Conservation (phyloP, 1,140 invertebrate species). For the Glomeris maerens region DNA sequence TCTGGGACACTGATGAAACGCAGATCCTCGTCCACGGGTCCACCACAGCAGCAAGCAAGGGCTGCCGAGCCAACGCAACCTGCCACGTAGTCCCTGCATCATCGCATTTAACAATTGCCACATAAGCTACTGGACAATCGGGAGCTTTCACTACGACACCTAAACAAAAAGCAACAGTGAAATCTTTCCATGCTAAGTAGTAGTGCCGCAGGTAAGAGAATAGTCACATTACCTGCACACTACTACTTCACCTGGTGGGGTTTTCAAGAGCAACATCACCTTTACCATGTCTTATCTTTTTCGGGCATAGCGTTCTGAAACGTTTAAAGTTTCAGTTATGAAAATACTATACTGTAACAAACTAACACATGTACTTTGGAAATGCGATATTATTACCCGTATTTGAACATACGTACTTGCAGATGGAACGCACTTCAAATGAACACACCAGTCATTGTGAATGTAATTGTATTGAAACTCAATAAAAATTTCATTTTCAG, state of each 20-base stretch:
- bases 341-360: not conserved
- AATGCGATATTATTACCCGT: not conserved
- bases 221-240: slow-evolving; percentile 15
- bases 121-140: not conserved
- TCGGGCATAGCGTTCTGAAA: not conserved
- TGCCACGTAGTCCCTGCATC: not conserved
- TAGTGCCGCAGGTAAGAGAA: slow-evolving; percentile 22
- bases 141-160: not conserved
- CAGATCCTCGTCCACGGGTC: not conserved
- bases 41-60: not conserved
- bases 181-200: slow-evolving; percentile 17
- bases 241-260: slow-evolving; percentile 17
- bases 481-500: too few relatives aligned
- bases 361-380: not conserved
- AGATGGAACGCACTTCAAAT: too few relatives aligned
- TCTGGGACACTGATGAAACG: not conserved
- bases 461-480: too few relatives aligned
- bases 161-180: not conserved
- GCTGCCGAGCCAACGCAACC: not conserved
- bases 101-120: not conserved
- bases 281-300: not conserved
- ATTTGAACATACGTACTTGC: not conserved
- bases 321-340: not conserved
- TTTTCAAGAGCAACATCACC: not conserved
- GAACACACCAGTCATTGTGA: too few relatives aligned